These are phyloP conservation scores for Drosophila pseudoobscura DNA, from an alignment of 1,140 invertebrate species.

Conservation along the genomic window DNA sequence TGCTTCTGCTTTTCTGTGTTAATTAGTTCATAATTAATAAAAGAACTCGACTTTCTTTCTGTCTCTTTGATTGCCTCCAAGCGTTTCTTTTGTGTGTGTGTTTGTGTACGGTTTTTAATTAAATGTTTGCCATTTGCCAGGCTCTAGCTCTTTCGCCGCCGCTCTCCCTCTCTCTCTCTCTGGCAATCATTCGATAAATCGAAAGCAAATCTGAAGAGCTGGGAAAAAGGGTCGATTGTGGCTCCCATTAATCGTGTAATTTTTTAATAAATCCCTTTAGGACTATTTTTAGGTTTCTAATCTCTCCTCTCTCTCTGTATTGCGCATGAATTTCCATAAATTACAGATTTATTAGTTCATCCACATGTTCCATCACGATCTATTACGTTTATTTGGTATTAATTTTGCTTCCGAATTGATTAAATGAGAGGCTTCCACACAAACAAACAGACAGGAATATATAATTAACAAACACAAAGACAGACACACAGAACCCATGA, in stretches of 20 bases:
- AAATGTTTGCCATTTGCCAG: slow-evolving; percentile 49
- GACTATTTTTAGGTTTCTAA: too few species aligned
- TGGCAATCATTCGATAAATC: slow-evolving; percentile 5
- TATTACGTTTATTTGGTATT: slow-evolving; percentile 52
- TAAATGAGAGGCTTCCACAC: slow-evolving; percentile 43
- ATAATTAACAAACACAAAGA: slow-evolving; percentile 44
- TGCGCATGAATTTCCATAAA: too few species aligned
- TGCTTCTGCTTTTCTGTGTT: slow-evolving; percentile 41
- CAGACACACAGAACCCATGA: slow-evolving; percentile 6
- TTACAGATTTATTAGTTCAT: neutral
- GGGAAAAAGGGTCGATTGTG: too few species aligned
- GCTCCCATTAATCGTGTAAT: too few species aligned
- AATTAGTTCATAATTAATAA: slow-evolving; percentile 76
- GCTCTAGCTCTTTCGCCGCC: neutral
- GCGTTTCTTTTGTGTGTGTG: slow-evolving; percentile 27
- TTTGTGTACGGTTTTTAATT: slow-evolving; percentile 48
- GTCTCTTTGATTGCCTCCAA: slow-evolving; percentile 44
- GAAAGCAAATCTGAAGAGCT: too few species aligned
- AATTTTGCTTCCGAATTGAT: slow-evolving; percentile 62
- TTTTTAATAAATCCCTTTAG: too few species aligned
- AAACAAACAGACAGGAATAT: slow-evolving; percentile 15
- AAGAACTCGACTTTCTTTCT: slow-evolving; percentile 13
- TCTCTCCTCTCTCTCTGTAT: too few species aligned
- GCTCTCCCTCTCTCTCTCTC: slow-evolving; percentile 6
- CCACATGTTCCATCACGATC: slow-evolving; percentile 25